Percentiles rank a stretch among this genome's conserved stretches.
Conservation (phyloP, 2,113 vertebrate genomes). For the Pelecanus crispus region DNA sequence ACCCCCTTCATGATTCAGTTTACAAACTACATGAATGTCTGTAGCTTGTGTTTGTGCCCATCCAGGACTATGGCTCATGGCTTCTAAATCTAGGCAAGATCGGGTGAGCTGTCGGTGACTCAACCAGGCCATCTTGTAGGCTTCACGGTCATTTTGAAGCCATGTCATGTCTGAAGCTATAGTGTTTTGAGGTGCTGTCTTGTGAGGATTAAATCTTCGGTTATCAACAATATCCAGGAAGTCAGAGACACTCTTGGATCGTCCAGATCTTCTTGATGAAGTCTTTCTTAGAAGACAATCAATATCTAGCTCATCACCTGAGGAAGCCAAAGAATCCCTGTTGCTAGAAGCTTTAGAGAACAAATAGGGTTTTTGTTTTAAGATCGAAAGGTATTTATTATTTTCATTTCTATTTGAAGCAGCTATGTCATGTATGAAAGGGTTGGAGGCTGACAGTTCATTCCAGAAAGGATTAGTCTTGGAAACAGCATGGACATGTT, state of each 20-base stretch:
- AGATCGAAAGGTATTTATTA: constrained; percentile 50
- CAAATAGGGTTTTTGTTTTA: constrained; percentile 74
- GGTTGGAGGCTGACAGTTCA: constrained; percentile 87
- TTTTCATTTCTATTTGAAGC: constrained; percentile 69
- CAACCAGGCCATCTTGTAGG: constrained; percentile 95
- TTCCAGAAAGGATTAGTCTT: constrained; percentile 91
- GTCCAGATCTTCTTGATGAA: constrained; percentile 72
- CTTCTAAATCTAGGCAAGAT: constrained; percentile 88
- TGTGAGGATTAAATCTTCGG: constrained; percentile 39
- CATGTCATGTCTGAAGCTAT: constrained; percentile 79
- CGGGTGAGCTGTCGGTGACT: constrained; percentile 90
- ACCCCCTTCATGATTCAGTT: constrained; percentile 83
- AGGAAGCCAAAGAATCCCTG: constrained; percentile 79
- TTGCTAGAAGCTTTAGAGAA: constrained; percentile 68
- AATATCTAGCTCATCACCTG: constrained; percentile 84
- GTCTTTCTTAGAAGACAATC: constrained; percentile 72
- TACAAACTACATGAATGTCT: constrained; percentile 80
- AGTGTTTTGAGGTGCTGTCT: constrained; percentile 53
- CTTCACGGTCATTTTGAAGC: constrained; percentile 88
- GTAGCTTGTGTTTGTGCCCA: constrained; percentile 95
- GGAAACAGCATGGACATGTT: constrained; percentile 1
- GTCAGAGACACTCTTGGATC: constrained; percentile 89
- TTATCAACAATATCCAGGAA: constrained; percentile 80
- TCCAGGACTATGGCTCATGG: constrained; percentile 87
- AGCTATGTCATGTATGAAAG: constrained; percentile 89